Evolutionary conservation across 2,113 vertebrate genomes (phyloP).

Genomic region (Microtus ochrogaster): DNA sequence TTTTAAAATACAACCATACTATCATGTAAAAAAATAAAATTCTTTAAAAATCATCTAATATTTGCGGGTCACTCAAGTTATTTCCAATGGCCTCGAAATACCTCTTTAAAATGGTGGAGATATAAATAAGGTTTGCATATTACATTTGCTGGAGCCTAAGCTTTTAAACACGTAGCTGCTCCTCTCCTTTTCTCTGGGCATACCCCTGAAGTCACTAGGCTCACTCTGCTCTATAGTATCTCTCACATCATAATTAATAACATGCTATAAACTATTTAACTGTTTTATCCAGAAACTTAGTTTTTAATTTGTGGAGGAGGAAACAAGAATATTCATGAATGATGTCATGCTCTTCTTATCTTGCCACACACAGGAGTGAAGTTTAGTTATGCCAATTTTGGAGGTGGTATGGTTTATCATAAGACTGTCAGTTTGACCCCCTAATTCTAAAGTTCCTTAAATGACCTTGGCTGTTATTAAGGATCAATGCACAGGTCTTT

Average conservation of each 20-base stretch:
- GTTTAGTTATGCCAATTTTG: not conserved
- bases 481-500: not conserved
- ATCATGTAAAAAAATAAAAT: not conserved
- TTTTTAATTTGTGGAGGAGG: no score
- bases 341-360: constrained; percentile 6
- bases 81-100: constrained; percentile 12
- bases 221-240: not conserved
- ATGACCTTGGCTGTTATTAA: not conserved
- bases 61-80: constrained; percentile 9
- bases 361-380: not conserved
- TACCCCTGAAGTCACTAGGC: constrained; percentile 23
- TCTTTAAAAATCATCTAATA: constrained; percentile 34
- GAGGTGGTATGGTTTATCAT: not conserved
- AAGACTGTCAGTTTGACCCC: not conserved
- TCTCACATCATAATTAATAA: constrained; percentile 27
- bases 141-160: not conserved
- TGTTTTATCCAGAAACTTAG: not conserved
- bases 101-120: not conserved
- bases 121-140: not conserved
- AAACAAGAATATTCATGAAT: constrained; percentile 17
- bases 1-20: constrained; percentile 25
- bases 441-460: constrained; percentile 28
- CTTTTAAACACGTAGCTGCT: not conserved
- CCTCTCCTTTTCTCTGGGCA: not conserved
- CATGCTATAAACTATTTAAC: constrained; percentile 49